Conservation (phyloP, 2,888 invertebrate genomes). For the Buathra laborator region DNA sequence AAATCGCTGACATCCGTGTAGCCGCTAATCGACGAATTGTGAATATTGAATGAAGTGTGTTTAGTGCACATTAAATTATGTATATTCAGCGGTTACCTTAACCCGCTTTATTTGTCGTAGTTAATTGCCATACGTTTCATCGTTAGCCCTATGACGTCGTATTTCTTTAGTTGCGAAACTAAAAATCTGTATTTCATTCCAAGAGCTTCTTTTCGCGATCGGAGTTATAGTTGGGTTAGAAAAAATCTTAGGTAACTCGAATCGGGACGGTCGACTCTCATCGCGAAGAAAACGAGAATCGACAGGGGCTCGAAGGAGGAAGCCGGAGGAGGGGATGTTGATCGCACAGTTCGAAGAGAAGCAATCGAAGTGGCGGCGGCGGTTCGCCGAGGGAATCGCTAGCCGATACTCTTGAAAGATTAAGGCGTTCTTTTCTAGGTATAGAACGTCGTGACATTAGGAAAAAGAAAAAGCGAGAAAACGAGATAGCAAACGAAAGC, state of each 20-base stretch:
- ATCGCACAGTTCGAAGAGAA: constrained; percentile 66
- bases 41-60: no score
- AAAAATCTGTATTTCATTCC: constrained; percentile 5
- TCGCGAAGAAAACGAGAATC: constrained; percentile 48
- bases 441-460: constrained; percentile 77
- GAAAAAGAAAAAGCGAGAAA: constrained; percentile 48
- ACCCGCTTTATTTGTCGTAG: no score
- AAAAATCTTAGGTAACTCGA: constrained; percentile 29
- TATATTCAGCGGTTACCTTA: no score
- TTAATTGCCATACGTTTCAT: no score
- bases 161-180: neutral
- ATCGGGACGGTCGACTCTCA: constrained; percentile 32
- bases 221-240: constrained; percentile 25
- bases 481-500: constrained; percentile 29
- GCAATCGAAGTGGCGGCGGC: constrained; percentile 70
- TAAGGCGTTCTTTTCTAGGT: constrained; percentile 79
- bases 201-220: neutral
- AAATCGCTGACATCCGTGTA: no score
- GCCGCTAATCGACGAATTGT: no score
- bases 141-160: neutral
- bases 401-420: constrained; percentile 81
- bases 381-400: constrained; percentile 76
- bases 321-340: neutral
- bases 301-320: constrained; percentile 3
- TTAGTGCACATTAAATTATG: no score